Conservation (phyloP, 2,797 vertebrate genomes). For the Sylvilagus floridanus region DNA sequence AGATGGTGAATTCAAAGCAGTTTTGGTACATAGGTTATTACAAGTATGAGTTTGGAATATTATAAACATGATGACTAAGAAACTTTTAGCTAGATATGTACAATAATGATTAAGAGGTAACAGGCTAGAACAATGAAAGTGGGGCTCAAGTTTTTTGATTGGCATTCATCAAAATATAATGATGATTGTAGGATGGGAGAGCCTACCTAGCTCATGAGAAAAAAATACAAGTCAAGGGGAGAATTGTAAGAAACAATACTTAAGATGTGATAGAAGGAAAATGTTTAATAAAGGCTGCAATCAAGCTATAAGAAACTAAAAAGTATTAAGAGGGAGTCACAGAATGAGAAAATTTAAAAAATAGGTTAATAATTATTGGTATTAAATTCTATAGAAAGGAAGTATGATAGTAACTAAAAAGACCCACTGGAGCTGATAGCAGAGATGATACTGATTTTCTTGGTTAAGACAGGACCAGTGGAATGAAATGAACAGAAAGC, state of each 20-base stretch:
- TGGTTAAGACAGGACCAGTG: neutral
- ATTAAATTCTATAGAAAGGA: neutral
- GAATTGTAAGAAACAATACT: conserved; percentile 15
- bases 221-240: neutral
- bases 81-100: neutral
- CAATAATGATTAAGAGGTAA: neutral
- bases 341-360: neutral
- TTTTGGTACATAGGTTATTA: neutral
- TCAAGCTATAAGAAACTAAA: neutral
- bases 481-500: neutral
- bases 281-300: neutral
- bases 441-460: neutral
- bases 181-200: neutral
- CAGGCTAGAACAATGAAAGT: neutral
- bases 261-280: neutral
- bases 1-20: neutral
- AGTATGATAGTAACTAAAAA: neutral
- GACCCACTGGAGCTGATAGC: neutral
- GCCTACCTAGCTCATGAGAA: neutral
- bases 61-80: neutral
- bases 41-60: neutral
- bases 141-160: neutral
- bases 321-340: neutral
- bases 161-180: neutral
- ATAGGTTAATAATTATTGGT: neutral